These are phyloP conservation scores for Diarsia brunnea DNA, from an alignment of 2,888 invertebrate genomes.

Conservation along the genomic window DNA sequence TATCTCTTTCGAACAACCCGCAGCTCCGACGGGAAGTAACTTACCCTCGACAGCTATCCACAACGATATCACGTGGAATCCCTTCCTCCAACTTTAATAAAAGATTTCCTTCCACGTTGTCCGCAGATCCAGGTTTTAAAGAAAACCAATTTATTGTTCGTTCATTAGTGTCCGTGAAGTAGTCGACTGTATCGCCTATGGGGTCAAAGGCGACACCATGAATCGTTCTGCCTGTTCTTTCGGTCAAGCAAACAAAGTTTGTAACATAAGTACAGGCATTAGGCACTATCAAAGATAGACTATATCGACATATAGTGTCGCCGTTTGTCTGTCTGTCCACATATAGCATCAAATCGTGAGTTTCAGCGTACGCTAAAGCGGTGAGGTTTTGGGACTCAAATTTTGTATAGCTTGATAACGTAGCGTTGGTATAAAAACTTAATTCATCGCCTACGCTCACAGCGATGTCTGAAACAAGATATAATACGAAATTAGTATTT, in stretches of 20 bases:
- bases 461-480: conserved; percentile 92
- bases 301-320: background rate
- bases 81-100: background rate
- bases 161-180: background rate
- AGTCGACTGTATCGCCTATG: background rate
- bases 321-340: background rate
- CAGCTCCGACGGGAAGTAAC: too few species aligned
- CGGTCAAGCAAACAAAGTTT: background rate
- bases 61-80: background rate
- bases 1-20: too few species aligned
- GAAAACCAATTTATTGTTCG: background rate
- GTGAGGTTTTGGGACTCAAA: conserved; percentile 80
- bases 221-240: background rate
- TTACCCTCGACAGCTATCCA: background rate
- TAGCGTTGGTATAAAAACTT: background rate
- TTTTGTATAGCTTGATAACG: background rate
- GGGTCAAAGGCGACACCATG: background rate
- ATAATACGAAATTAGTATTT: conserved; percentile 61
- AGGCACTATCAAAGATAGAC: too few species aligned
- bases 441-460: conserved; percentile 91
- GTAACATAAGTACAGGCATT: too few species aligned
- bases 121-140: background rate
- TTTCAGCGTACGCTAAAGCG: conserved; percentile 81
- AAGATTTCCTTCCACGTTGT: background rate
- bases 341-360: background rate